These are phyloP conservation scores for Stenolophus ochropezus DNA, from an alignment of 2,888 invertebrate genomes.

Conservation along the genomic window DNA sequence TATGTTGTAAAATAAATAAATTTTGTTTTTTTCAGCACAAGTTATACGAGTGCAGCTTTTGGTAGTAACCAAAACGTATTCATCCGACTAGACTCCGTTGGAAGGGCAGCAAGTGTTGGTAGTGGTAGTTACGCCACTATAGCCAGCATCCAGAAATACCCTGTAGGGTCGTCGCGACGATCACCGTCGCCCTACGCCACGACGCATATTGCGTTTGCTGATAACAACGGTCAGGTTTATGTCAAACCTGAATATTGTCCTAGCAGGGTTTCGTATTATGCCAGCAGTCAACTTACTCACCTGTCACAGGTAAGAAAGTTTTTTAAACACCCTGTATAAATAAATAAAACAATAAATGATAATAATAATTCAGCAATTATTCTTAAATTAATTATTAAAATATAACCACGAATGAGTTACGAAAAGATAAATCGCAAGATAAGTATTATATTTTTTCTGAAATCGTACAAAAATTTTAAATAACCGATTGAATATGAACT, in stretches of 20 bases:
- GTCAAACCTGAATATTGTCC: constrained; percentile 78
- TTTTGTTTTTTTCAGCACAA: constrained; percentile 76
- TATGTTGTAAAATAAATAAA: no score
- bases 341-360: no score
- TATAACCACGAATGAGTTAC: no score
- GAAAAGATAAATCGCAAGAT: no score
- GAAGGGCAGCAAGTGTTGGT: constrained; percentile 83
- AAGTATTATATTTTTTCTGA: no score
- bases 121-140: constrained; percentile 90
- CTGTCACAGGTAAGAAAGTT: constrained; percentile 79
- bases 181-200: constrained; percentile 85
- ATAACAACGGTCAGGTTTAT: constrained; percentile 74
- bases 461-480: no score
- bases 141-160: constrained; percentile 86
- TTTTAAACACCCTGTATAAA: no score
- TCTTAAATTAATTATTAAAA: no score
- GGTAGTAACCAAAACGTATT: constrained; percentile 86
- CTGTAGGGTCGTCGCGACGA: constrained; percentile 73
- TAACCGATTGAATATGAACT: no score
- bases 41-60: constrained; percentile 86
- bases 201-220: constrained; percentile 75
- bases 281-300: constrained; percentile 86
- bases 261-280: constrained; percentile 82
- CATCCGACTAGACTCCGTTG: constrained; percentile 82
- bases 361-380: no score